Conservation (phyloP, 2,888 invertebrate genomes). For the Fragum whitleyi region DNA sequence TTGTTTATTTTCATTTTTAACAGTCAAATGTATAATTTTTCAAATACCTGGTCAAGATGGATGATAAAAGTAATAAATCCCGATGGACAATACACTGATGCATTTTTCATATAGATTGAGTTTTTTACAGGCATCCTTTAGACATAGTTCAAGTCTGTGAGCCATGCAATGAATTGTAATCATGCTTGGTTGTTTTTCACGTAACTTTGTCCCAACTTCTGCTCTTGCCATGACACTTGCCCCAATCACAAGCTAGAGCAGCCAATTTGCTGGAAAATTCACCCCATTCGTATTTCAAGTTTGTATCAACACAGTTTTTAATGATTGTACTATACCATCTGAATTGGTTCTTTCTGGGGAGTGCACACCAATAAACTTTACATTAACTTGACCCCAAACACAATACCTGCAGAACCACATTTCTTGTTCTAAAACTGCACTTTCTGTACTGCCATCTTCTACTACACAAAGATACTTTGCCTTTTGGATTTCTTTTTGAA, state of each 20-base stretch:
- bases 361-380: not conserved
- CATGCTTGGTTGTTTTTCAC: not conserved
- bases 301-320: not conserved
- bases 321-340: not conserved
- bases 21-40: no score
- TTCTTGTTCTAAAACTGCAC: not conserved
- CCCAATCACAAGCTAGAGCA: conserved; percentile 16
- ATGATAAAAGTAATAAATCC: conserved; percentile 36
- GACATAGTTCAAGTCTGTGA: not conserved
- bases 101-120: conserved; percentile 21
- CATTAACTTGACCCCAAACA: conserved; percentile 24
- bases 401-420: conserved; percentile 48
- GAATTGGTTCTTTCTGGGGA: not conserved
- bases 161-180: conserved; percentile 14
- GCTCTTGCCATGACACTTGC: conserved; percentile 11
- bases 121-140: conserved; percentile 12
- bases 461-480: conserved; percentile 4
- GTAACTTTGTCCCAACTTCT: not conserved
- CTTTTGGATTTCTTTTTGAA: not conserved
- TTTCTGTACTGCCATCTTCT: conserved; percentile 7
- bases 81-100: not conserved
- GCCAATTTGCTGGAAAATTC: not conserved
- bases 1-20: no score
- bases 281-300: not conserved
- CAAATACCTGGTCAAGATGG: no score